Evolutionary conservation across 92 coral and sea anemone genomes (phyloP).

Genomic region (Siderastrea radians): DNA sequence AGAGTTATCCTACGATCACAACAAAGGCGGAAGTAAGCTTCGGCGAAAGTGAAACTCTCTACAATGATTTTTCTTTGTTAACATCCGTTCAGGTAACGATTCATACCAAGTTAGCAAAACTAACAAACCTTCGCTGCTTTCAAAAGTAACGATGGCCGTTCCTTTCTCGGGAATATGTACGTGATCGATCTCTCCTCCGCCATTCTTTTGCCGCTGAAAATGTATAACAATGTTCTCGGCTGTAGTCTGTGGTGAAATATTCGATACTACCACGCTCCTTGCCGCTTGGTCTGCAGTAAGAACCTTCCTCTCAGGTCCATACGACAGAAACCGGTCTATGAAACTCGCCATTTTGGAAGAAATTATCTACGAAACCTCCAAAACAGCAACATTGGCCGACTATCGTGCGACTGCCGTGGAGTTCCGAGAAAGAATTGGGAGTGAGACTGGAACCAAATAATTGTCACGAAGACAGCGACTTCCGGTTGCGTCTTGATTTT

Average conservation of each 20-base stretch:
- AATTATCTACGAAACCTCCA: background rate
- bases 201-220: slow-evolving; percentile 46
- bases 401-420: too few relatives aligned
- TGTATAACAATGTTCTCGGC: slow-evolving; percentile 23
- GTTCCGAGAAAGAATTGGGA: slow-evolving; percentile 9
- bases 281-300: slow-evolving; percentile 31
- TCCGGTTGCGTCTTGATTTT: background rate
- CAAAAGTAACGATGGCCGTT: slow-evolving; percentile 53
- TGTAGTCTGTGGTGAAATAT: slow-evolving; percentile 11
- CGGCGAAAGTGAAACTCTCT: background rate
- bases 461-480: background rate
- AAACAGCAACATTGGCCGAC: background rate
- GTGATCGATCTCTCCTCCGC: slow-evolving; percentile 59
- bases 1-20: too few relatives aligned
- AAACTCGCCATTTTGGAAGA: slow-evolving; percentile 6
- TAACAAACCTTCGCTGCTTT: slow-evolving; percentile 40
- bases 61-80: background rate
- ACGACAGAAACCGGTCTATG: background rate
- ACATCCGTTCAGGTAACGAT: background rate
- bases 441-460: slow-evolving; percentile 32
- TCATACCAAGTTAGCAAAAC: too few relatives aligned
- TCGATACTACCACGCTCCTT: slow-evolving; percentile 38
- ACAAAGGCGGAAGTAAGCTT: slow-evolving; percentile 12
- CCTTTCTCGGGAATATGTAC: slow-evolving; percentile 23
- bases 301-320: background rate